These are phyloP conservation scores for Plutella xylostella DNA, from an alignment of 2,888 invertebrate genomes.

Conservation along the genomic window DNA sequence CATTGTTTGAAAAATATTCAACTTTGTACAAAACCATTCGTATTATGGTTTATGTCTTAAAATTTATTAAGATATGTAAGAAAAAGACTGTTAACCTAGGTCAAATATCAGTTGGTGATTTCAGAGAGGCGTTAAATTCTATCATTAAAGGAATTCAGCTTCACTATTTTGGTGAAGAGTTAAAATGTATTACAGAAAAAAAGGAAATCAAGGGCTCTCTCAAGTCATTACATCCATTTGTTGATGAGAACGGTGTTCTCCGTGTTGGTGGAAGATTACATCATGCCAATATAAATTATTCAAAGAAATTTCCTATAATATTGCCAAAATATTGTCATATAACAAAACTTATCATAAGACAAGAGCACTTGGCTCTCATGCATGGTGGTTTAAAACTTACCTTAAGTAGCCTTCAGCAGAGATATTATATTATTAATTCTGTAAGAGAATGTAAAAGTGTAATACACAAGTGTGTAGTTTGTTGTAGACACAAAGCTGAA, in stretches of 20 bases:
- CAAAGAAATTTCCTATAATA: constrained; percentile 6
- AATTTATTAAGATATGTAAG: neutral
- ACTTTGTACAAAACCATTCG: neutral
- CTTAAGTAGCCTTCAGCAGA: constrained; percentile 6
- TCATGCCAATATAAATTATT: neutral
- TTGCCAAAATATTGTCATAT: constrained; percentile 10
- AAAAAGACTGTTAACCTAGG: neutral
- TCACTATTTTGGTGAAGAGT: neutral
- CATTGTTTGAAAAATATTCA: constrained; percentile 1
- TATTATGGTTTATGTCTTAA: neutral
- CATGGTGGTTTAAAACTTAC: constrained; percentile 10
- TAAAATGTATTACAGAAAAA: neutral
- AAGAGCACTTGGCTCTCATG: constrained; percentile 10
- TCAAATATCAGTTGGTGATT: neutral
- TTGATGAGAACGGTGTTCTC: neutral
- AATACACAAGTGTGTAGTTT: constrained; percentile 8
- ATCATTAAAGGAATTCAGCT: neutral
- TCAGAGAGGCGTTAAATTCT: neutral
- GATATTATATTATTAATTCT: constrained; percentile 8
- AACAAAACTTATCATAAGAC: constrained; percentile 7
- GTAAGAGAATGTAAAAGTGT: constrained; percentile 9
- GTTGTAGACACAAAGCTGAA: constrained; percentile 3
- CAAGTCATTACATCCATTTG: neutral
- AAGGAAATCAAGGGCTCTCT: neutral
- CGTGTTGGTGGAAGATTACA: neutral